Evolutionary conservation across 2,113 vertebrate species (phyloP).

Genomic region (Aldabrachelys gigantea): DNA sequence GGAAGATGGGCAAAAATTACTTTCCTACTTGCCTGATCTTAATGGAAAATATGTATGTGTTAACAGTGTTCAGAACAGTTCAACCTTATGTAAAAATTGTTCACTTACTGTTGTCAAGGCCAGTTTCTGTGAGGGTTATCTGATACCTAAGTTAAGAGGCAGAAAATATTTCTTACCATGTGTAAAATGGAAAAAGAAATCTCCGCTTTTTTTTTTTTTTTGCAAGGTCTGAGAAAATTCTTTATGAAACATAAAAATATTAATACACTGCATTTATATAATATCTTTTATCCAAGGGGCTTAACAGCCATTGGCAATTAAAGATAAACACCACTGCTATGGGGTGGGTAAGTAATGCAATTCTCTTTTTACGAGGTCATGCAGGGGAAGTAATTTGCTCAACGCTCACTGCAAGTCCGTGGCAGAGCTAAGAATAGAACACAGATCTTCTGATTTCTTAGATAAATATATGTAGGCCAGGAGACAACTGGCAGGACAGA

Average conservation of each 20-base stretch:
- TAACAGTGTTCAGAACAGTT: not conserved
- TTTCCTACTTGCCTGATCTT: not conserved
- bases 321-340: fast-evolving
- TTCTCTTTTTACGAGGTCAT: not conserved
- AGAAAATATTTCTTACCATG: not conserved
- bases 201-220: not conserved
- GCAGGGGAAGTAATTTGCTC: not conserved
- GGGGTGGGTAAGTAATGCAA: fast-evolving
- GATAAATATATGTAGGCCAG: not conserved
- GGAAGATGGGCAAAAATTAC: not conserved
- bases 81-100: not conserved
- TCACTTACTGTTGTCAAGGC: not conserved
- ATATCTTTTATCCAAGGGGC: not conserved
- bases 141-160: not conserved
- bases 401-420: fast-evolving
- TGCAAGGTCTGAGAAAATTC: not conserved
- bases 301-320: not conserved
- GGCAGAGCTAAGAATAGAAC: not conserved
- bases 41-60: not conserved
- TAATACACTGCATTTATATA: not conserved
- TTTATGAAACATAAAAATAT: not conserved
- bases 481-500: not conserved
- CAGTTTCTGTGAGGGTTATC: not conserved
- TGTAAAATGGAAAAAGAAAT: not conserved
- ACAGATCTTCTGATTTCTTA: not conserved